Conservation (phyloP, 2,888 invertebrate genomes). For the Zygogramma bicolorata region DNA sequence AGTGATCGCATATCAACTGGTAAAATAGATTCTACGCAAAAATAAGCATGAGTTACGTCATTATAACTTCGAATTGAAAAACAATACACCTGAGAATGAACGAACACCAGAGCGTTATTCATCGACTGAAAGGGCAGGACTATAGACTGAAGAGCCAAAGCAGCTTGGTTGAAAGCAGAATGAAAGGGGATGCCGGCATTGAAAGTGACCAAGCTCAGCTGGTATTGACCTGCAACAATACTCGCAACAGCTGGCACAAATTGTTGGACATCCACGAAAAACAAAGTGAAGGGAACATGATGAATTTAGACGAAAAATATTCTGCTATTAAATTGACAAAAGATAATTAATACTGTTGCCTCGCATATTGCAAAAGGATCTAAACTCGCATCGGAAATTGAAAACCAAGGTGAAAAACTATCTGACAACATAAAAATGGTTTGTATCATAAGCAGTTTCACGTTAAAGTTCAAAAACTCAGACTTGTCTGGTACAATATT, state of each 20-base stretch:
- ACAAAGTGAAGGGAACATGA: not conserved
- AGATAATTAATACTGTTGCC: not conserved
- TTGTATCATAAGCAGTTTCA: too few relatives aligned
- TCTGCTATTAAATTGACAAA: not conserved
- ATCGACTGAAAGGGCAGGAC: too few relatives aligned
- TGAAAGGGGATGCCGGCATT: not conserved
- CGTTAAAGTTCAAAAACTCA: too few relatives aligned
- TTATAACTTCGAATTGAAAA: not conserved
- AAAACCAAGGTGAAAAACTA: not conserved
- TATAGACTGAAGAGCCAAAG: not conserved
- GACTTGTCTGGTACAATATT: not conserved
- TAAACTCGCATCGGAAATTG: not conserved
- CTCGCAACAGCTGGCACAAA: not conserved
- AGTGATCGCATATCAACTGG: not conserved
- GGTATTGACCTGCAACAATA: not conserved
- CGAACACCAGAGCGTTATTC: too few relatives aligned
- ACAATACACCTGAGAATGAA: not conserved
- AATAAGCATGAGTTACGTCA: not conserved
- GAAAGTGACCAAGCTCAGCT: not conserved
- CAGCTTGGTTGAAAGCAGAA: not conserved
- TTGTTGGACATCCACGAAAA: not conserved
- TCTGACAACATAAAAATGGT: not conserved
- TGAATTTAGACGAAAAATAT: not conserved
- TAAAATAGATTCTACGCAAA: not conserved
- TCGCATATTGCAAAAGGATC: not conserved